phyloP scores from a whole-genome alignment of 2,888 invertebrate genomes.

The Ephialtes manifestator region DNA sequence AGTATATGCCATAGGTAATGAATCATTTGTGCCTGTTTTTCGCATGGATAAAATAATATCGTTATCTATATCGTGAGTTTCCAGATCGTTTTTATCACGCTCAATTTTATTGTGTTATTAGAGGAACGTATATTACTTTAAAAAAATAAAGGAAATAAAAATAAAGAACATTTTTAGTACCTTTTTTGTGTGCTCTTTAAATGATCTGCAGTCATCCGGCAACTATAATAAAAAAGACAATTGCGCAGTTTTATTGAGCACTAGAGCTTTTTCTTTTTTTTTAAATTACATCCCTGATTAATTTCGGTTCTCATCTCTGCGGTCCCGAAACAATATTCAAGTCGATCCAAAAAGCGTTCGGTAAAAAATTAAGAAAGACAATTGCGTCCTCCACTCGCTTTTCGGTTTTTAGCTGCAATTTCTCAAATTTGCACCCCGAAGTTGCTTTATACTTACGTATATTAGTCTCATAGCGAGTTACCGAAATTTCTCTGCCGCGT shows the following conservation, averaged over 20 bases:
- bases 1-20: neutral
- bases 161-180: conserved; percentile 11
- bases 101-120: conserved; percentile 18
- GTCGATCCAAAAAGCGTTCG: conserved; percentile 28
- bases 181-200: conserved; percentile 24
- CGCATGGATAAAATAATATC: conserved; percentile 6
- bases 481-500: conserved; percentile 23
- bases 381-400: conserved; percentile 10
- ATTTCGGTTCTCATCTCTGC: neutral
- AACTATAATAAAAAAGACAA: conserved; percentile 1
- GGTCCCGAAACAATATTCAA: conserved; percentile 1
- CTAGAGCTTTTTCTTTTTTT: conserved; percentile 28
- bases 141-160: conserved; percentile 12
- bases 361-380: conserved; percentile 56
- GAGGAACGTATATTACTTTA: conserved; percentile 32
- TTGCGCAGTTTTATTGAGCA: conserved; percentile 38
- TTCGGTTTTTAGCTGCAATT: neutral
- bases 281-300: conserved; percentile 30
- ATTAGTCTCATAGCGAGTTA: conserved; percentile 53
- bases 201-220: neutral
- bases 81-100: conserved; percentile 19
- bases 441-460: conserved; percentile 51
- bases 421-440: conserved; percentile 27
- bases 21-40: conserved; percentile 22
- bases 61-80: conserved; percentile 13